Conservation (phyloP, 2,888 invertebrate genomes). For the Coelopa pilipes region DNA sequence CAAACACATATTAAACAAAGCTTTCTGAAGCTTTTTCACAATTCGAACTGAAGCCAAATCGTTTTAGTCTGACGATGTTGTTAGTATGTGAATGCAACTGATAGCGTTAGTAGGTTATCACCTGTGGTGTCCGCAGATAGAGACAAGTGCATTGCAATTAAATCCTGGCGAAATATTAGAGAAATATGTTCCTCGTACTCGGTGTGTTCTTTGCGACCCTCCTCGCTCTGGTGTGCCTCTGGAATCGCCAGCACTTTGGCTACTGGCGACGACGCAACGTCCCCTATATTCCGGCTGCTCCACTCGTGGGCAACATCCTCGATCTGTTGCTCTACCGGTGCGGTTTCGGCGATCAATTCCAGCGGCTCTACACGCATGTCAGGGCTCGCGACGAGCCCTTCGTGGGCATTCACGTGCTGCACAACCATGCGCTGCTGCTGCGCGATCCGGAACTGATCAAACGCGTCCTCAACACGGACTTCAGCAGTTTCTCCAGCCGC, state of each 20-base stretch:
- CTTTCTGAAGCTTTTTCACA: too few species aligned
- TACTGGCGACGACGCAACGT: conserved; percentile 60
- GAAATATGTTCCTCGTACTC: neutral
- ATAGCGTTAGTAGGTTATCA: too few species aligned
- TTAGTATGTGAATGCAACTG: too few species aligned
- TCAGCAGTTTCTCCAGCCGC: conserved; percentile 61
- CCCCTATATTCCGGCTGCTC: conserved; percentile 55
- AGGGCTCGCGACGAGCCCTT: conserved; percentile 49
- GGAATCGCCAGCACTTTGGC: conserved; percentile 60
- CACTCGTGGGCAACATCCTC: conserved; percentile 65
- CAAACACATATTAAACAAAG: too few species aligned
- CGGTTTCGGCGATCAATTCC: conserved; percentile 59
- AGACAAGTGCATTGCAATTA: too few species aligned
- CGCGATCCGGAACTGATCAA: conserved; percentile 67
- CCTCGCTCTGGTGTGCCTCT: conserved; percentile 28
- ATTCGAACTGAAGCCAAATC: too few species aligned
- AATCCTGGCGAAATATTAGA: neutral
- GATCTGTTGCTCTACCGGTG: conserved; percentile 57
- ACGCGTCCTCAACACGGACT: conserved; percentile 66
- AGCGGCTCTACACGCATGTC: conserved; percentile 56
- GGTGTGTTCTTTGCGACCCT: neutral
- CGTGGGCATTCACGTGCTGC: conserved; percentile 65
- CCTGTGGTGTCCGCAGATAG: too few species aligned
- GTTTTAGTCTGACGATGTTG: neutral
- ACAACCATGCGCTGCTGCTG: conserved; percentile 65